Conservation (phyloP, 2,888 invertebrate species). For the Mesochorus sp. region DNA sequence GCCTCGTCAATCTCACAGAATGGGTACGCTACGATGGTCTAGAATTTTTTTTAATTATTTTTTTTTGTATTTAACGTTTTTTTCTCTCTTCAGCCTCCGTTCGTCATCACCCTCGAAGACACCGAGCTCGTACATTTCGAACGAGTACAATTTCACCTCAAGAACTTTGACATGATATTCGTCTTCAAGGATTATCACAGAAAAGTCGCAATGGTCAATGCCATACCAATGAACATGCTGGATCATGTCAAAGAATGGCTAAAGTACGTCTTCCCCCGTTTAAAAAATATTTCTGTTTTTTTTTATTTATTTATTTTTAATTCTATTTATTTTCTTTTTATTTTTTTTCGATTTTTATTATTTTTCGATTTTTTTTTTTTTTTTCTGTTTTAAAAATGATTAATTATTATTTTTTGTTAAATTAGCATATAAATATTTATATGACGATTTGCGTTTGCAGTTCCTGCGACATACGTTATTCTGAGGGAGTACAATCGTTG, state of each 20-base stretch:
- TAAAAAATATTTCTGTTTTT: background rate
- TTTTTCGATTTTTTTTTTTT: background rate
- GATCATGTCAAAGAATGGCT: conserved; percentile 99
- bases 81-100: conserved; percentile 89
- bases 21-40: too few species aligned
- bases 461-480: conserved; percentile 97
- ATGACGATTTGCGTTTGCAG: conserved; percentile 82
- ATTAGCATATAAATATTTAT: too few species aligned
- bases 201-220: conserved; percentile 98
- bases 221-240: conserved; percentile 99
- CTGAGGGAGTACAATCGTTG: conserved; percentile 98
- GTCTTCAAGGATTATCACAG: conserved; percentile 98
- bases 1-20: conserved; percentile 97
- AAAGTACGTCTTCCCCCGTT: conserved; percentile 86
- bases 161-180: conserved; percentile 99
- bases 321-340: background rate
- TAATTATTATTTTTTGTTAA: background rate
- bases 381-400: conserved; percentile 15
- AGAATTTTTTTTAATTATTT: background rate
- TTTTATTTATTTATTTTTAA: background rate
- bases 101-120: conserved; percentile 98
- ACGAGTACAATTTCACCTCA: conserved; percentile 98
- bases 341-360: background rate
- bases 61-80: background rate
- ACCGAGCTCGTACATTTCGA: conserved; percentile 99